Base-by-base conservation (phyloP, 2,113 vertebrate genomes). In the Boulengeromyrus knoepffleri region DNA sequence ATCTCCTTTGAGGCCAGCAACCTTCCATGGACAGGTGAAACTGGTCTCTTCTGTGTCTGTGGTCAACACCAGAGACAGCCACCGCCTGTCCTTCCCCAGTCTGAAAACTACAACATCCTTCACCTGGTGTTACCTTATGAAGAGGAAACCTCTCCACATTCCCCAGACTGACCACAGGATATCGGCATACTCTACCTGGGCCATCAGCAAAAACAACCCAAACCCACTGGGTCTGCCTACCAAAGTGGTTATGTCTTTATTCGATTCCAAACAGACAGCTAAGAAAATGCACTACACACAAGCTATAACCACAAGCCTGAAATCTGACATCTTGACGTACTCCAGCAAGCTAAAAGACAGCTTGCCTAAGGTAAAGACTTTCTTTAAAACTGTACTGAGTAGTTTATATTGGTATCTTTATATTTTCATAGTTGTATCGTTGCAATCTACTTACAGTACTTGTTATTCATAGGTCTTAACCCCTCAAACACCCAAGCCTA, bases 81-180 rank as follows among this genome's bases (percentile, higher is more conserved):
- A 97, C 58, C 96, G 95, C 0, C 90, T 96, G 52, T 96, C 97
- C 1, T 99, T 99, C 91, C 97, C 98, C 58, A 99, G 98, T 93
- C 95, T 99, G 91, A 99, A 99, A 94, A 99, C 98, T 0, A 92
- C 97, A 10, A 99, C 99, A 0, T 98, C 96, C 50, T 98, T 97
- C 88, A 99, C 98, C 0, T 99, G 99, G 99, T 99, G 99, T 96
- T 99, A 97, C 46, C 93, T 99, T 27, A 95, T 97, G 93, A 98
- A 97, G 94, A 97, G 97, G 91, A 99, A 97, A 92, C 95, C 98
- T 0, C 91, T 98, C 46, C 98, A 97, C 53, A 90, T 97, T 89
- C 96, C 95, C 27, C 99, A 99, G 93, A 96, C 92, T 0, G 97
- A 98, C 94, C 96, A 97, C 92, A 99, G 97, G 92, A 97, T 95